Percentiles rank a stretch among this genome's conserved stretches.
Conservation (phyloP, 2,888 invertebrate species). For the Pyrocoelia pectoralis region DNA sequence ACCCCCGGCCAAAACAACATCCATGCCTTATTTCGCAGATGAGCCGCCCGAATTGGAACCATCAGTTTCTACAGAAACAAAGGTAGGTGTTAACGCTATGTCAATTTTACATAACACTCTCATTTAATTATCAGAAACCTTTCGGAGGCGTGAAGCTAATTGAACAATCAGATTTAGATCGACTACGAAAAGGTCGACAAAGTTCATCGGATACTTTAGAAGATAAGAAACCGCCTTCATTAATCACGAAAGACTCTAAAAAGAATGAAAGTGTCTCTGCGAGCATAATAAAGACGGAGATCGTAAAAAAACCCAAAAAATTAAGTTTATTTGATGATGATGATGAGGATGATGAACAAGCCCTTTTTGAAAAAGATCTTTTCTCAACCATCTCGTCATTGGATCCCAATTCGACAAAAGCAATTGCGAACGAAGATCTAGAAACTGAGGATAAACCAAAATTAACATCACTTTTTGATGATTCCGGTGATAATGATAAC, state of each 20-base stretch:
- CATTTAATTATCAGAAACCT: conserved; percentile 64
- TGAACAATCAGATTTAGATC: conserved; percentile 53
- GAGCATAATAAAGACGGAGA: conserved; percentile 6
- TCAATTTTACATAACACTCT: background rate
- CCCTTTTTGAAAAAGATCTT: conserved; percentile 53
- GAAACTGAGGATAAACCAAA: background rate
- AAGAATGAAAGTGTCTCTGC: conserved; percentile 8
- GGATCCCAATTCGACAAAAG: background rate
- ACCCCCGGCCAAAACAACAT: conserved; percentile 41
- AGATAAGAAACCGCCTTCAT: conserved; percentile 19
- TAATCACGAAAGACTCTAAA: too few relatives aligned
- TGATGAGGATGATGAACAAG: conserved; percentile 49
- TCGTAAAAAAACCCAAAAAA: conserved; percentile 30
- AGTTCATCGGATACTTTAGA: conserved; percentile 36
- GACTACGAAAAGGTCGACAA: conserved; percentile 37
- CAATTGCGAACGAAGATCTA: background rate
- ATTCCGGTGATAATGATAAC: conserved; percentile 37
- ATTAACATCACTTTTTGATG: conserved; percentile 25
- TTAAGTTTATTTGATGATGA: conserved; percentile 51
- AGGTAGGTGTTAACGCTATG: conserved; percentile 12
- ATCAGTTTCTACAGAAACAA: background rate
- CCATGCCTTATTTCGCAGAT: conserved; percentile 48
- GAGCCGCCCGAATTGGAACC: conserved; percentile 51
- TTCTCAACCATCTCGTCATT: conserved; percentile 47
- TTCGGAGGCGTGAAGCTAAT: conserved; percentile 68